phyloP scores from a whole-genome alignment of 2,888 invertebrate genomes.

The Stenurella melanura region DNA sequence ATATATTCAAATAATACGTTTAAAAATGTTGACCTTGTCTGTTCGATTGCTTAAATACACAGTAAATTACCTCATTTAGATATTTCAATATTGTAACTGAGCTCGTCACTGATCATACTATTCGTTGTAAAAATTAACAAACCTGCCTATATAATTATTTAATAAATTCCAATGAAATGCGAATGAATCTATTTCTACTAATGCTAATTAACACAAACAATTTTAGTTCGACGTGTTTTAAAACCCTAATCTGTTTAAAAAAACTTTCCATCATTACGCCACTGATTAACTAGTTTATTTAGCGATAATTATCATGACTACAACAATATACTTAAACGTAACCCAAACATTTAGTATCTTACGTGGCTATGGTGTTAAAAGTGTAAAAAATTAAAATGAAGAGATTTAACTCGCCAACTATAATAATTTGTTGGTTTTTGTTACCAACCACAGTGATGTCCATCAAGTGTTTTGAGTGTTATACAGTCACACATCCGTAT shows the following conservation, averaged over 20 bases:
- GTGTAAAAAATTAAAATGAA: slow-evolving; percentile 10
- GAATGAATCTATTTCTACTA: too few species aligned
- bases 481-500: slow-evolving; percentile 36
- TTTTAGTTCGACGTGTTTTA: too few species aligned
- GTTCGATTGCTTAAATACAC: too few species aligned
- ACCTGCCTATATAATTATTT: too few species aligned
- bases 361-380: slow-evolving; percentile 10
- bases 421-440: slow-evolving; percentile 1
- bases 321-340: slow-evolving; percentile 16
- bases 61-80: too few species aligned
- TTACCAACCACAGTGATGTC: slow-evolving; percentile 14
- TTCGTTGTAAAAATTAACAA: too few species aligned
- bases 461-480: slow-evolving; percentile 37
- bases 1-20: too few species aligned
- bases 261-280: not conserved
- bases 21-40: too few species aligned
- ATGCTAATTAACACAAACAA: too few species aligned
- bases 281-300: not conserved
- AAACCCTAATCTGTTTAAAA: not conserved
- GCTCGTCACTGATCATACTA: too few species aligned
- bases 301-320: not conserved
- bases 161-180: too few species aligned
- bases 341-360: not conserved
- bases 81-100: too few species aligned
- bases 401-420: not conserved